Conservation (phyloP, 2,797 vertebrate species). For the Artibeus jamaicensis region DNA sequence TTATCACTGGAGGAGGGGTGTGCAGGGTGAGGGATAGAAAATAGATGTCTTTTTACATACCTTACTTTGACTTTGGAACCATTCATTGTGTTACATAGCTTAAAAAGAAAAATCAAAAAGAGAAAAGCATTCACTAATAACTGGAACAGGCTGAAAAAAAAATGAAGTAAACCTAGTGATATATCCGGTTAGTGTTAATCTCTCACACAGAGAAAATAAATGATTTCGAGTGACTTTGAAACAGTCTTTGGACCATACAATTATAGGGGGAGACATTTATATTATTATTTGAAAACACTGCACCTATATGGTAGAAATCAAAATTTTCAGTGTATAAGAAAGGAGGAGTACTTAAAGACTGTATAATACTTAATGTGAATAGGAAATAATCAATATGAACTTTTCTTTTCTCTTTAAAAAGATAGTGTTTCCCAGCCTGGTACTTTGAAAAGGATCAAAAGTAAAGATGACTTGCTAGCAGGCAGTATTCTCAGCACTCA, state of each 20-base stretch:
- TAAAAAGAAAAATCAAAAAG: not conserved
- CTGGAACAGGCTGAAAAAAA: not conserved
- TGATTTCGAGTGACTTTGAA: not conserved
- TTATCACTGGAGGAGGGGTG: not conserved
- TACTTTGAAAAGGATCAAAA: conserved; percentile 18
- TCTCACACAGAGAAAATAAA: not conserved
- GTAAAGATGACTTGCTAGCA: not conserved
- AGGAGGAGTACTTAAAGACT: not conserved
- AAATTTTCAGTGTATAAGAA: not conserved
- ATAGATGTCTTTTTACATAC: not conserved
- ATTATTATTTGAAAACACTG: conserved; percentile 28
- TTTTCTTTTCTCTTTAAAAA: not conserved
- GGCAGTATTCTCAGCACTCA: not conserved
- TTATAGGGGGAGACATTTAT: not conserved
- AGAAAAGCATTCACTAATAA: not conserved
- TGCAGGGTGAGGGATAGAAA: not conserved
- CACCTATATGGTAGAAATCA: not conserved
- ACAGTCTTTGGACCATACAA: not conserved
- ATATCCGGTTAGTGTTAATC: not conserved
- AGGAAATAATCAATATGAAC: not conserved
- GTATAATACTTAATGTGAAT: not conserved
- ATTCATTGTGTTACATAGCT: not conserved
- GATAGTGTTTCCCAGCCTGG: not conserved
- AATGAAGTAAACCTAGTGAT: not conserved
- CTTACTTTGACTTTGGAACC: not conserved